Evolutionary conservation across 2,888 invertebrate genomes (phyloP).

Genomic region (Stegana nigrithorax): DNA sequence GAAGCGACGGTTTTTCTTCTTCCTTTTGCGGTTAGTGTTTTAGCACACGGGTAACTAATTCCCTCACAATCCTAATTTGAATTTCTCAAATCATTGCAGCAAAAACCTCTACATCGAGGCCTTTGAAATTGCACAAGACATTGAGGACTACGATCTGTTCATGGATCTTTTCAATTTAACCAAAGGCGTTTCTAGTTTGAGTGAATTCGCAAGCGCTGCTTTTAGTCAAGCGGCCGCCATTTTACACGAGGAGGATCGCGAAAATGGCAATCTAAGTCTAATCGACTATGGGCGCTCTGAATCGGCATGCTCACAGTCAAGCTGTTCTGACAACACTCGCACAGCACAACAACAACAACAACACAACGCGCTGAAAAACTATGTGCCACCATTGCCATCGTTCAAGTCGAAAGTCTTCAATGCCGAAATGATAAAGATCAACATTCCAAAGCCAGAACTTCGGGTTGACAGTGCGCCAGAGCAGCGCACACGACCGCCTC

Average conservation of each 20-base stretch:
- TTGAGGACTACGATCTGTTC: constrained; percentile 87
- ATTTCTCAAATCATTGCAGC: constrained; percentile 64
- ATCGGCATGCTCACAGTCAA: constrained; percentile 78
- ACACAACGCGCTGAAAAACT: constrained; percentile 56
- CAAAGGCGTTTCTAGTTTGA: constrained; percentile 71
- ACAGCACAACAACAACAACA: constrained; percentile 37
- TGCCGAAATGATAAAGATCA: constrained; percentile 67
- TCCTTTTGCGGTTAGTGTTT: constrained; percentile 76
- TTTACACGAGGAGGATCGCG: constrained; percentile 55
- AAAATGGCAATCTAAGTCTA: constrained; percentile 46
- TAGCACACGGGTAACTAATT: neutral
- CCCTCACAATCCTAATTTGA: no score
- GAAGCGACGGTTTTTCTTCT: constrained; percentile 88
- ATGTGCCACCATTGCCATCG: constrained; percentile 67
- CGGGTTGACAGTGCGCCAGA: constrained; percentile 35
- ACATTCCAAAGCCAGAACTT: constrained; percentile 67
- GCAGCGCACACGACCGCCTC: constrained; percentile 30
- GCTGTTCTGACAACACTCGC: constrained; percentile 72
- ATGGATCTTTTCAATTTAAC: constrained; percentile 85
- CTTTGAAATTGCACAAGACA: constrained; percentile 85
- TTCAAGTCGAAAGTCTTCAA: constrained; percentile 66
- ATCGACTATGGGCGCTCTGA: constrained; percentile 69
- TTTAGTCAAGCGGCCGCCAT: constrained; percentile 74
- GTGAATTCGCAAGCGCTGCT: constrained; percentile 77
- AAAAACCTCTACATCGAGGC: constrained; percentile 83